Base-by-base conservation (phyloP, 2,797 vertebrate genomes). In the Lepilemur ruficaudatus region DNA sequence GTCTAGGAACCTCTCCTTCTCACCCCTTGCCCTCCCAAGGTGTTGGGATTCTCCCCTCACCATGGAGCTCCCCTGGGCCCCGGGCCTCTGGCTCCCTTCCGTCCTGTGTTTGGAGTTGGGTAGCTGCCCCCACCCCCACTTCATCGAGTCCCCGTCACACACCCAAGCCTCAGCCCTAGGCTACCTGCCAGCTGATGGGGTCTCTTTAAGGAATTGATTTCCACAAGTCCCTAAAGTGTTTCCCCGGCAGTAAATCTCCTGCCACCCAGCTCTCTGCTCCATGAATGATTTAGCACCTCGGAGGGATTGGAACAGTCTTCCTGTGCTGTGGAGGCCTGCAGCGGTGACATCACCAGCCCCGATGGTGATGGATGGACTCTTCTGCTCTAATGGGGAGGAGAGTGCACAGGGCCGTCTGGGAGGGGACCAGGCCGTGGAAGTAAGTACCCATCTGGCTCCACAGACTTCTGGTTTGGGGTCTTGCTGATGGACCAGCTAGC, bases 201-300 rank as follows among this genome's bases (percentile, higher is more conserved):
- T 97, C 95, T 94, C 81, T 97, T 94, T 90, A 96, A 97, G 87
- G 81, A 95, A 97, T 96, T 90, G 96, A 98, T 97, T 92, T 92
- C 93, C 76, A 85, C 57, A 28, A 86, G 81, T 98, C 97, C 94
- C 98, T 94, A 1, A 96, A 97, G 98, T 93, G 92, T 94, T 88
- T 93, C 95, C 69, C 93, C 13, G 0, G 93, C 92, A 86, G 87
- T 92, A 93, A 95, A 96, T 96, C 95, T 98, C 91, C 96, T 59
- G 88, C 81, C 89, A 46, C 82, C 65, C 67, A 1, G 57, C 95
- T 89, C 84, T 95, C 87, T 89, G 79, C 78, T 25, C 89, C 94
- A 98, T 98, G 94, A 98, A 98, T 98, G 97, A 98, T 98, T 98
- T 97, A 98, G 94, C n/a, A 1, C 91, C 91, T 96, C 1, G 0